Conservation (phyloP, 2,113 vertebrate species). For the Macrotus californicus region DNA sequence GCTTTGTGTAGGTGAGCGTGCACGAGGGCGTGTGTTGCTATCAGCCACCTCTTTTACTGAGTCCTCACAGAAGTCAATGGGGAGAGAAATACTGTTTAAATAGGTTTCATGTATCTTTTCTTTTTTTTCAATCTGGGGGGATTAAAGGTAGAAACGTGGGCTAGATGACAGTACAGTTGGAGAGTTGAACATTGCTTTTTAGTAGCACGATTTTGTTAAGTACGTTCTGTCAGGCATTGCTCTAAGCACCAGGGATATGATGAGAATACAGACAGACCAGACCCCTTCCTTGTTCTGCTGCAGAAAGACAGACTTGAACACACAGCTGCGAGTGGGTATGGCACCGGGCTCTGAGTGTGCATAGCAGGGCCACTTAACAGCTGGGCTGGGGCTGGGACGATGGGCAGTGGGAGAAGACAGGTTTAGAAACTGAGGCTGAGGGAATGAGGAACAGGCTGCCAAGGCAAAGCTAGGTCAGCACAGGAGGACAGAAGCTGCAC, state of each 20-base stretch:
- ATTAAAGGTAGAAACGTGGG: neutral
- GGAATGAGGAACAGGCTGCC: neutral
- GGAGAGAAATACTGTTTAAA: slow-evolving; percentile 13
- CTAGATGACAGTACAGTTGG: neutral
- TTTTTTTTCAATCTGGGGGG: neutral
- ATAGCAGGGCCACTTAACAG: neutral
- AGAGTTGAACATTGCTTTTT: neutral
- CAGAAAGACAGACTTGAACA: neutral
- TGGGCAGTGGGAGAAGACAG: neutral
- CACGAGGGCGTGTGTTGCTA: neutral
- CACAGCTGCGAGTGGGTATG: neutral
- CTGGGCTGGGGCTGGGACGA: neutral
- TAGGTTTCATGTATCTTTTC: neutral
- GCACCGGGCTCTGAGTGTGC: neutral
- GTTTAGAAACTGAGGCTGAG: neutral
- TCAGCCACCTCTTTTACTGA: neutral
- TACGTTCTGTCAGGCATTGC: neutral
- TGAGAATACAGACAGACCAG: neutral
- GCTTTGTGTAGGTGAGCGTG: neutral
- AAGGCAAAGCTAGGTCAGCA: neutral
- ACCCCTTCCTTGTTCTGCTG: neutral
- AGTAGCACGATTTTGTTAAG: neutral
- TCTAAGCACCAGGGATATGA: neutral
- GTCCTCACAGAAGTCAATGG: neutral
- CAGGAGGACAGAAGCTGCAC: neutral